These are phyloP conservation scores for Polyergus mexicanus DNA, from an alignment of 1,140 invertebrate genomes.

Conservation along the genomic window DNA sequence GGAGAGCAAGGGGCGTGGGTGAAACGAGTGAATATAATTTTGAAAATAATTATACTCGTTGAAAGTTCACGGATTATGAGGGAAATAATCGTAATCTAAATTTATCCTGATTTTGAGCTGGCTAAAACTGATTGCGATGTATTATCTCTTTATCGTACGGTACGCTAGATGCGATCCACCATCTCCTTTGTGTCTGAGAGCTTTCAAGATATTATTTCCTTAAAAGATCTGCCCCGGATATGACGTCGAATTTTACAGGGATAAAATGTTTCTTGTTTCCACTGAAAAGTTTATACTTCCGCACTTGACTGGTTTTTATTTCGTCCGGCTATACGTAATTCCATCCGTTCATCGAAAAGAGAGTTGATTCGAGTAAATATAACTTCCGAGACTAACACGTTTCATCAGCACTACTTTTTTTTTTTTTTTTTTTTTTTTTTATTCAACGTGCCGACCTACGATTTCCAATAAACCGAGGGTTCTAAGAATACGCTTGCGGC, in stretches of 20 bases:
- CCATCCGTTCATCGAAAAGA: slow-evolving; percentile 29
- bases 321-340: slow-evolving; percentile 34
- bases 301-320: slow-evolving; percentile 43
- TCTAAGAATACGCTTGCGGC: slow-evolving; percentile 32
- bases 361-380: slow-evolving; percentile 50
- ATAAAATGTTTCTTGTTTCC: slow-evolving; percentile 14
- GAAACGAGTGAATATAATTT: slow-evolving; percentile 30
- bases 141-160: slow-evolving; percentile 53
- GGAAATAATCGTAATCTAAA: slow-evolving; percentile 41
- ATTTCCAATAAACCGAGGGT: slow-evolving; percentile 66
- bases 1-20: not conserved
- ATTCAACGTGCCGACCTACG: slow-evolving; percentile 46
- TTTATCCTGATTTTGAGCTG: slow-evolving; percentile 46
- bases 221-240: not conserved
- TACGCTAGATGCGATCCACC: slow-evolving; percentile 36
- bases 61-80: slow-evolving; percentile 45
- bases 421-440: slow-evolving; percentile 13
- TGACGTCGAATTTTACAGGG: slow-evolving; percentile 5
- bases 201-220: slow-evolving; percentile 45
- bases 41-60: slow-evolving; percentile 48
- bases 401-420: slow-evolving; percentile 28
- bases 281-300: slow-evolving; percentile 27
- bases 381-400: slow-evolving; percentile 54
- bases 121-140: slow-evolving; percentile 27
- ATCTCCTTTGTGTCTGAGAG: not conserved